Conservation (phyloP, 1,140 invertebrate species). For the Drosophila sulfurigaster region DNA sequence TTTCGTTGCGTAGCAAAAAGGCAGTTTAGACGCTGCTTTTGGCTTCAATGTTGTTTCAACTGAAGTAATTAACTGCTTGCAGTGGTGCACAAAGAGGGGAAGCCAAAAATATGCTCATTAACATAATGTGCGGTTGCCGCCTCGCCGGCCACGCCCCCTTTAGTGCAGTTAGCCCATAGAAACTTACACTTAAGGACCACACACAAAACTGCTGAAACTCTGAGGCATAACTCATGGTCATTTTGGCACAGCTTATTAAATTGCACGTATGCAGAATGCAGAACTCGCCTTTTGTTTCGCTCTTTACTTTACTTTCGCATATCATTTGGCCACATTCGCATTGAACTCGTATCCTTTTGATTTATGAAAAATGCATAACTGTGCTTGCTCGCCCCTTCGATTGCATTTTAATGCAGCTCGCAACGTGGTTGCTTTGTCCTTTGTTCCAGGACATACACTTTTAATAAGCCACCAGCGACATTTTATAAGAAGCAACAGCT, state of each 20-base stretch:
- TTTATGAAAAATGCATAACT: slow-evolving; percentile 29
- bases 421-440: background rate
- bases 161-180: slow-evolving; percentile 20
- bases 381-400: slow-evolving; percentile 8
- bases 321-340: slow-evolving; percentile 30
- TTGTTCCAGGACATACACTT: slow-evolving; percentile 4
- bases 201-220: slow-evolving; percentile 13
- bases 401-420: slow-evolving; percentile 9
- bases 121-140: slow-evolving; percentile 74
- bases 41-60: slow-evolving; percentile 15
- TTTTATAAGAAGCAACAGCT: slow-evolving; percentile 10
- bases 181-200: slow-evolving; percentile 53
- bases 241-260: background rate
- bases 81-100: slow-evolving; percentile 27
- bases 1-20: slow-evolving; percentile 24
- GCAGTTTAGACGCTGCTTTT: slow-evolving; percentile 14
- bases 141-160: slow-evolving; percentile 27
- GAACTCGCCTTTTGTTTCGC: slow-evolving; percentile 7
- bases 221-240: background rate
- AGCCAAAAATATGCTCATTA: slow-evolving; percentile 71
- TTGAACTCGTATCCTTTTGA: slow-evolving; percentile 32
- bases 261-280: slow-evolving; percentile 6
- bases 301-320: slow-evolving; percentile 44
- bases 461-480: slow-evolving; percentile 15
- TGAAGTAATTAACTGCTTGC: slow-evolving; percentile 51